These are phyloP conservation scores for Conopomorpha cramerella DNA, from an alignment of 1,140 invertebrate genomes.

Conservation along the genomic window DNA sequence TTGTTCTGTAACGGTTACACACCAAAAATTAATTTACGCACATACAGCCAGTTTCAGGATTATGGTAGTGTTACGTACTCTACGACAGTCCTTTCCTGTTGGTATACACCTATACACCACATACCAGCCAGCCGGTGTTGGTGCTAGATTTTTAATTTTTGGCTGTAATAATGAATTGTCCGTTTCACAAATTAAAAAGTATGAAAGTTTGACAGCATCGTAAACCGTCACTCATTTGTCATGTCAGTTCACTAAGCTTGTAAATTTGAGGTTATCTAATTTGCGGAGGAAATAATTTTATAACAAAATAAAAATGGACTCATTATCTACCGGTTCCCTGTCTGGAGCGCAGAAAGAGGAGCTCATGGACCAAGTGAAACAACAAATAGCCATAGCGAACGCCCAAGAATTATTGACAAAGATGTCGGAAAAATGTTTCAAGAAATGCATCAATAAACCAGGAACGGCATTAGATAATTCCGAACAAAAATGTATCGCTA, in stretches of 20 bases:
- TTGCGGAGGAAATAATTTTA: background rate
- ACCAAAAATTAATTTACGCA: no score
- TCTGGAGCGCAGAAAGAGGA: conserved; percentile 81
- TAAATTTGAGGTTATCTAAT: conserved; percentile 2
- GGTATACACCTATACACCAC: no score
- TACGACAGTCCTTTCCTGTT: no score
- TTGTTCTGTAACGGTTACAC: no score
- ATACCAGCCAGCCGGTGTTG: no score
- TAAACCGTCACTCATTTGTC: background rate
- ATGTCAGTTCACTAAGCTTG: no score
- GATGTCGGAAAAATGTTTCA: conserved; percentile 97
- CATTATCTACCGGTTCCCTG: conserved; percentile 47
- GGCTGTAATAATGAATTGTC: no score
- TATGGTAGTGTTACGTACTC: no score
- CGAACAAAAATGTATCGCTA: conserved; percentile 96
- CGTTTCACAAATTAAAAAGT: no score
- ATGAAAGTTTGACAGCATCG: no score
- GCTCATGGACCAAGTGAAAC: conserved; percentile 93
- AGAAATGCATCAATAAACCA: conserved; percentile 90
- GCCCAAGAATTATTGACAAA: conserved; percentile 93
- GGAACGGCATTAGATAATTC: conserved; percentile 88
- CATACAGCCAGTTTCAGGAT: no score
- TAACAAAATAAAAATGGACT: conserved; percentile 27
- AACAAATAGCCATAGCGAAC: conserved; percentile 93
- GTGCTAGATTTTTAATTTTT: no score